Evolutionary conservation across 2,113 vertebrate species (phyloP).

Genomic region (Noturus placidus): DNA sequence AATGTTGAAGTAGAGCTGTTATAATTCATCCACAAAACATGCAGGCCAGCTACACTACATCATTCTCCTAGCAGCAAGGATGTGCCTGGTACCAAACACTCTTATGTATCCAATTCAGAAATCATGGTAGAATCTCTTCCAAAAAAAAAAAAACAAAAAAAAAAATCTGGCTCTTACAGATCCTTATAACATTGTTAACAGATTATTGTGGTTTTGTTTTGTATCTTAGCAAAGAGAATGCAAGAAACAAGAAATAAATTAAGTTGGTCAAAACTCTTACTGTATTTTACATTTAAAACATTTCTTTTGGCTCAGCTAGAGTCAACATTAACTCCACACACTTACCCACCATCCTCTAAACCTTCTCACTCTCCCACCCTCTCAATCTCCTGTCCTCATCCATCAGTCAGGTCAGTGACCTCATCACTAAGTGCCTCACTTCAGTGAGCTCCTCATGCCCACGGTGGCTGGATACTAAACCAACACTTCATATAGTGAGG

Average conservation of each 20-base stretch:
- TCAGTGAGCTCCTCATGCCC: constrained; percentile 61
- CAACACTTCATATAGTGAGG: constrained; percentile 17
- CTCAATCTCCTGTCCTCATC: constrained; percentile 68
- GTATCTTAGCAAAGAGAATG: neutral
- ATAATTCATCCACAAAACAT: constrained; percentile 9
- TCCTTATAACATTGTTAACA: constrained; percentile 12
- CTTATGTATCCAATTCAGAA: constrained; percentile 60
- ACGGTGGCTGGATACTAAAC: constrained; percentile 41
- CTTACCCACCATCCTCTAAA: constrained; percentile 71
- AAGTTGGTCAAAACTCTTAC: neutral
- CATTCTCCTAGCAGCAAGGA: constrained; percentile 60
- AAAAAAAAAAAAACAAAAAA: neutral
- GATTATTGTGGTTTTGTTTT: neutral
- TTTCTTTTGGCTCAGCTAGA: neutral
- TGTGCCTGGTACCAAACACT: constrained; percentile 71
- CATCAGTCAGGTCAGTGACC: constrained; percentile 70
- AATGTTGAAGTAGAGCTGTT: constrained; percentile 19
- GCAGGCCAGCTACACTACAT: constrained; percentile 42
- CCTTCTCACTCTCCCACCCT: constrained; percentile 63
- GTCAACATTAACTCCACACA: constrained; percentile 46
- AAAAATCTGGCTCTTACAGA: neutral
- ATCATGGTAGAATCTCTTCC: constrained; percentile 65
- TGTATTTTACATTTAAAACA: neutral
- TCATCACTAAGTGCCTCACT: constrained; percentile 65
- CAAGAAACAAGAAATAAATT: constrained; percentile 1